These are phyloP conservation scores for Drosophila orena DNA, from an alignment of 1,140 invertebrate genomes.

Conservation along the genomic window DNA sequence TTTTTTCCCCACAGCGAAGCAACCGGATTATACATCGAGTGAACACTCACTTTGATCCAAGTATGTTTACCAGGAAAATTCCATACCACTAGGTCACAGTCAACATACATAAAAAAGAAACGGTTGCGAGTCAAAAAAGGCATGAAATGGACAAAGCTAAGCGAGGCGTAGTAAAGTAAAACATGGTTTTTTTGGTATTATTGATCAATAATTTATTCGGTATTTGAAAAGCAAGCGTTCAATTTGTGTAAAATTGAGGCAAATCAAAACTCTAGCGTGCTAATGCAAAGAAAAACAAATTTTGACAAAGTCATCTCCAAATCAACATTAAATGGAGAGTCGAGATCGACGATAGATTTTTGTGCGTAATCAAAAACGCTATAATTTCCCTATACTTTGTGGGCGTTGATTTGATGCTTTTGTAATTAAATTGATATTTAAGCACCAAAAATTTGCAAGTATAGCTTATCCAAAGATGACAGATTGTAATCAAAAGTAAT, in stretches of 20 bases:
- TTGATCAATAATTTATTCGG: constrained; percentile 70
- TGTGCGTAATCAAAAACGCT: no score
- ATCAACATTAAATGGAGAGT: background rate
- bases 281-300: constrained; percentile 9
- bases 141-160: constrained; percentile 25
- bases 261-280: constrained; percentile 62
- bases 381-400: no score
- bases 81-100: constrained; percentile 10
- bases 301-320: background rate
- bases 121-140: constrained; percentile 30
- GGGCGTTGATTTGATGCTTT: background rate
- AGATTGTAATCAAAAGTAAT: constrained; percentile 6
- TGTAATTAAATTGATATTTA: background rate
- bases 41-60: background rate
- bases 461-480: background rate
- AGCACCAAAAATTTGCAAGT: background rate
- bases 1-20: constrained; percentile 38
- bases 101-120: constrained; percentile 48
- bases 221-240: constrained; percentile 32
- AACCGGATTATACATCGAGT: constrained; percentile 10
- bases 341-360: background rate
- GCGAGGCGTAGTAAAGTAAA: constrained; percentile 30
- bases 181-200: constrained; percentile 61
- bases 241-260: constrained; percentile 52
- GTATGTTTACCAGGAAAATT: background rate